Evolutionary conservation across 2,113 vertebrate species (phyloP), one percentile per base, ranked within the genome.

Genomic region (Mormyrus lacerda): DNA sequence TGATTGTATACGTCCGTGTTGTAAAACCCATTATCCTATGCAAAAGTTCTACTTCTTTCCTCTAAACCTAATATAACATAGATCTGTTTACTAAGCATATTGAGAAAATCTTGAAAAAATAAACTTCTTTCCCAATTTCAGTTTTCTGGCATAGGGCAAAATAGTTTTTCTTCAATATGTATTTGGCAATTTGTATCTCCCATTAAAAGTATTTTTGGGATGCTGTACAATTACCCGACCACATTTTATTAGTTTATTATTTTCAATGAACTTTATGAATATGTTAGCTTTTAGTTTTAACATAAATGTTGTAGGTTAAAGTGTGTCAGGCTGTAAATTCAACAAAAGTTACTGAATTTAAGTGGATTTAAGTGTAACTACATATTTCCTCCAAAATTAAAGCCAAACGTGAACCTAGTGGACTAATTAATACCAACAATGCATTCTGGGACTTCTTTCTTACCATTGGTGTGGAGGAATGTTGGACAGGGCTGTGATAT

Each of bases 401-500:
- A 27, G 8, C 24, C 58, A 27, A n/a, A 61, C 19, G 35, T 79
- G 35, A 79, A 15, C 17, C 73, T 35, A 3, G 35, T 31, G 31
- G 4, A 31, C 15, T 42, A 21, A 19, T 79, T 79, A 1, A 79
- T 21, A 2, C 39, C 31, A 17, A 19, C 31, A 79, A 79, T 35
- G 39, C 35, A 42, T 42, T 82, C 21, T 82, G 17, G 2, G 8
- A 3, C 39, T 42, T 69, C 2, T 95, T 95, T 96, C 96, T 96
- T 76, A 96, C 96, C 90, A 95, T 95, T 50, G 95, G 95, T 1
- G 93, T 95, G 87, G 89, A 98, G 96, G 92, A 97, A 95, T 50
- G 94, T 91, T 0, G 97, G 96, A 92, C 98, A 99, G 0, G 95
- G 95, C 69, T 96, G 94, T 0, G 93, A 95, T 87, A 97, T 95